A percentile compares a stretch with the other conserved stretches of the same genome.
These are phyloP conservation scores for Oreortyx pictus DNA, from an alignment of 2,797 vertebrate genomes.

Conservation along the genomic window DNA sequence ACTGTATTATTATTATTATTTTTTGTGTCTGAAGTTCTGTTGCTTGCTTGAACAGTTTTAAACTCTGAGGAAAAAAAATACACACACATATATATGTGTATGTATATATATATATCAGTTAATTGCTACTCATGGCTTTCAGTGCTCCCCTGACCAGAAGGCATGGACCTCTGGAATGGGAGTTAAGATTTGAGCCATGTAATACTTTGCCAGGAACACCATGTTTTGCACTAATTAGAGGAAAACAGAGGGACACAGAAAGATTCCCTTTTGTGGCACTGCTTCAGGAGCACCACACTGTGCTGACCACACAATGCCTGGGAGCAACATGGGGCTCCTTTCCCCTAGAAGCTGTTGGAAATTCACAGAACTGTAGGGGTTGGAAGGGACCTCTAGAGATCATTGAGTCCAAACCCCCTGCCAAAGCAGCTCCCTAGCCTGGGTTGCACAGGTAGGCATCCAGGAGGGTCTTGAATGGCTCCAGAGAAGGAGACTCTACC, in stretches of 20 bases:
- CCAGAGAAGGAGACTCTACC: too few relatives aligned
- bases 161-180: background rate
- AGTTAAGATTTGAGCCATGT: slow-evolving; percentile 19
- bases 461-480: too few relatives aligned
- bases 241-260: slow-evolving; percentile 5
- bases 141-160: background rate
- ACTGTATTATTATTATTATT: background rate
- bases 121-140: slow-evolving; percentile 22
- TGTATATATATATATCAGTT: background rate
- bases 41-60: slow-evolving; percentile 35
- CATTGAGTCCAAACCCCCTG: too few relatives aligned
- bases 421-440: too few relatives aligned
- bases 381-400: too few relatives aligned
- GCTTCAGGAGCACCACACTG: background rate
- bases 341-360: background rate
- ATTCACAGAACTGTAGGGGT: background rate
- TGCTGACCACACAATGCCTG: accelerated
- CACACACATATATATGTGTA: background rate
- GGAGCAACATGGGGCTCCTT: accelerated
- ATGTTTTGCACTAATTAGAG: background rate
- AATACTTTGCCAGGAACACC: background rate
- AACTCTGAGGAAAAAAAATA: background rate
- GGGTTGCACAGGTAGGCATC: too few relatives aligned
- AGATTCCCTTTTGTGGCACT: background rate
- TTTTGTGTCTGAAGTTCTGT: background rate